These are phyloP conservation scores for Brachystomella parvula DNA, from an alignment of 1,140 invertebrate species.

Conservation along the genomic window DNA sequence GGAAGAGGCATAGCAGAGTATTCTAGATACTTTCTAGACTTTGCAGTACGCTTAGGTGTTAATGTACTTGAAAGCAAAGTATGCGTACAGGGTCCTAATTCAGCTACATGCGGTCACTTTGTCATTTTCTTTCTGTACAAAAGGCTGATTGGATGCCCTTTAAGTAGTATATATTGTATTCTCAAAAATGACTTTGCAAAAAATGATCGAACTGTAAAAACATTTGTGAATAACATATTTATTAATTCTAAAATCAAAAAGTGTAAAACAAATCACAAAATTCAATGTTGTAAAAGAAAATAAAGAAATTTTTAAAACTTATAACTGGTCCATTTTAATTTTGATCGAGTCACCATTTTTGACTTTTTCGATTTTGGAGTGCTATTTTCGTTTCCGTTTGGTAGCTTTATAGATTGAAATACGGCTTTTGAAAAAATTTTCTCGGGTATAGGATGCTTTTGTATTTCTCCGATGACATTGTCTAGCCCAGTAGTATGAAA, in stretches of 20 bases:
- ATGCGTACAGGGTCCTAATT: not conserved
- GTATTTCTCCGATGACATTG: not conserved
- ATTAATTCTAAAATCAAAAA: constrained; percentile 5
- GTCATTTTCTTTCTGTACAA: constrained; percentile 12
- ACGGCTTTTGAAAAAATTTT: not conserved
- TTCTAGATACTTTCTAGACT: constrained; percentile 5
- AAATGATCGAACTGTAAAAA: constrained; percentile 11
- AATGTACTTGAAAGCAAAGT: not conserved
- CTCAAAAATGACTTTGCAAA: not conserved
- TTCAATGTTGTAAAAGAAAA: constrained; percentile 5
- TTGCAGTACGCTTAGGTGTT: not conserved
- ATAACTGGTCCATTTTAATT: not conserved
- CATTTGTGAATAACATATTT: constrained; percentile 11
- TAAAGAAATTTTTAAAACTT: not conserved
- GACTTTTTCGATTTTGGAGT: not conserved
- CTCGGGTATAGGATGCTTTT: not conserved
- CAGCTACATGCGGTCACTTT: constrained; percentile 9
- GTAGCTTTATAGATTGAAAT: not conserved
- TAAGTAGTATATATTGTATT: not conserved
- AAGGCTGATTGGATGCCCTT: not conserved
- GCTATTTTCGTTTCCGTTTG: not conserved
- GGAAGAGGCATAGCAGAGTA: constrained; percentile 1
- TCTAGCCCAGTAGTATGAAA: not conserved
- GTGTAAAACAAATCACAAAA: not conserved
- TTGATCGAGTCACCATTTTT: not conserved